Evolutionary conservation across 1,140 invertebrate genomes (phyloP).

Genomic region (Arctopsyche grandis): DNA sequence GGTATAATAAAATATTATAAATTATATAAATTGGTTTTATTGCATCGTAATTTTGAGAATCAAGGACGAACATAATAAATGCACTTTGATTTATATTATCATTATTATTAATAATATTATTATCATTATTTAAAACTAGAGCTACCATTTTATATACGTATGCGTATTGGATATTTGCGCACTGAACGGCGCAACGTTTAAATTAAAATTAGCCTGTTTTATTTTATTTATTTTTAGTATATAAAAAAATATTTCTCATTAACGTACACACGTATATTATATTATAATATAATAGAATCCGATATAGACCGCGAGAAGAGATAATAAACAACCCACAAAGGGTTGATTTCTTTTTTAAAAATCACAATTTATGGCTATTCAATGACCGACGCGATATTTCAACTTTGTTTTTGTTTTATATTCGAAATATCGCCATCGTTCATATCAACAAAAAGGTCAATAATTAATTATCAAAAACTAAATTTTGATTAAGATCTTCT

Average conservation of each 20-base stretch:
- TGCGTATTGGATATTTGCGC: not conserved
- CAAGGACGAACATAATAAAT: conserved; percentile 11
- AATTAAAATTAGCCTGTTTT: conserved; percentile 15
- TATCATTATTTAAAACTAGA: conserved; percentile 21
- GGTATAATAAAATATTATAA: not conserved
- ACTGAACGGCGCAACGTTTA: not conserved
- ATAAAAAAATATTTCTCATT: not conserved
- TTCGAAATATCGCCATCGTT: not conserved
- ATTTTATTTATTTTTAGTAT: not conserved
- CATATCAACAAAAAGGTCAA: conserved; percentile 11
- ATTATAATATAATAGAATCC: conserved; percentile 9
- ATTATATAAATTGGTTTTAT: conserved; percentile 16
- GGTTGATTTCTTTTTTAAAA: conserved; percentile 35
- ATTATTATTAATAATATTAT: not conserved
- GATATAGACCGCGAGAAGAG: conserved; percentile 20
- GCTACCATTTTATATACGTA: conserved; percentile 21
- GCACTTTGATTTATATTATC: not conserved
- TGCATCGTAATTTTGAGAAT: conserved; percentile 17
- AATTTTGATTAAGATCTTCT: conserved; percentile 26
- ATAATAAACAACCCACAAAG: not conserved
- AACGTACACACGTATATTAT: not conserved
- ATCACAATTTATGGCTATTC: conserved; percentile 54
- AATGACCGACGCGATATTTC: not conserved
- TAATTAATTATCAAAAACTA: not conserved
- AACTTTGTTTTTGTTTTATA: not conserved